These are phyloP conservation scores for Mythimna ferrago DNA, from an alignment of 2,888 invertebrate species.

Conservation along the genomic window DNA sequence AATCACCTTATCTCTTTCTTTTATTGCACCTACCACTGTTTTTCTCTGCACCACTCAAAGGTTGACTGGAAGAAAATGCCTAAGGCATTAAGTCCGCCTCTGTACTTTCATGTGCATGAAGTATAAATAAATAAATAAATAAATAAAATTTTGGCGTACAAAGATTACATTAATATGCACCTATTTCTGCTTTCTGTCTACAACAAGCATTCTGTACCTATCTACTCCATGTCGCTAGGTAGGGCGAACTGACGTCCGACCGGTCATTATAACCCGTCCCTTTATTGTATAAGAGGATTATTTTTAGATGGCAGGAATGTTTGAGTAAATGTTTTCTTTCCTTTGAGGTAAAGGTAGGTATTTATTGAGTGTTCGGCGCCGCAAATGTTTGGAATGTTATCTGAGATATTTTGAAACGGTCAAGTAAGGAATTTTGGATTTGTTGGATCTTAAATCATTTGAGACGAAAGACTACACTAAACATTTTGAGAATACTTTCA, in stretches of 20 bases:
- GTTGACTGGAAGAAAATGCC: no score
- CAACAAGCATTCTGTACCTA: not conserved
- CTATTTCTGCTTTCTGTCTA: no score
- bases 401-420: slow-evolving; percentile 1
- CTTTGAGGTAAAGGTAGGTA: slow-evolving; percentile 25
- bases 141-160: no score
- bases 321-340: slow-evolving; percentile 36
- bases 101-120: no score
- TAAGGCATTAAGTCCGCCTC: no score
- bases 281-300: slow-evolving; percentile 42
- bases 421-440: not conserved
- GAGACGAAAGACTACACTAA: not conserved
- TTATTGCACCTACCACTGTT: no score
- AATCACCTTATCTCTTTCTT: no score
- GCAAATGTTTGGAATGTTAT: slow-evolving; percentile 9
- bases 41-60: no score
- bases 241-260: slow-evolving; percentile 19
- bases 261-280: slow-evolving; percentile 51
- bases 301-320: slow-evolving; percentile 41
- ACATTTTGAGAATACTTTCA: not conserved
- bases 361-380: slow-evolving; percentile 36
- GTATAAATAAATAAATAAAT: no score
- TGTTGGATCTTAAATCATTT: not conserved
- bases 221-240: not conserved
- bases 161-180: no score